phyloP scores from a whole-genome alignment of 2,113 vertebrate species.

The Pseudolaguvia tuberculata region DNA sequence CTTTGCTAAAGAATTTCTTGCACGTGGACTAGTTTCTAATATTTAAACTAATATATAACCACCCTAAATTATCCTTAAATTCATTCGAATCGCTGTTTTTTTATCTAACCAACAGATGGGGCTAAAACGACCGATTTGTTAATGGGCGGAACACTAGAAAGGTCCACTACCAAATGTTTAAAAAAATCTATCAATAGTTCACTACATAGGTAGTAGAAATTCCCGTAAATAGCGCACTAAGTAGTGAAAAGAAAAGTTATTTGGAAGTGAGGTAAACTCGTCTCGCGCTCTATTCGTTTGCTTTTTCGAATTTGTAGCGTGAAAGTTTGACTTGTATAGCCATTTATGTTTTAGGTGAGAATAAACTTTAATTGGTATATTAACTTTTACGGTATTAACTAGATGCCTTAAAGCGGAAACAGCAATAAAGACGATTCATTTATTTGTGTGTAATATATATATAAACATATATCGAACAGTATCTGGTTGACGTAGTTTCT shows the following conservation, averaged over 20 bases:
- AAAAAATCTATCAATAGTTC: neutral
- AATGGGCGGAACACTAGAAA: neutral
- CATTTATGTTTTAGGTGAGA: neutral
- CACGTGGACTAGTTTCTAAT: neutral
- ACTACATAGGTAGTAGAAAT: neutral
- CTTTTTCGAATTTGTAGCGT: neutral
- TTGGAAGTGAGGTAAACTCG: no score
- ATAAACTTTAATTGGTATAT: neutral
- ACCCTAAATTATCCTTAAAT: no score
- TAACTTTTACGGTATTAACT: neutral
- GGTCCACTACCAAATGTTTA: neutral
- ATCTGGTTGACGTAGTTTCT: neutral
- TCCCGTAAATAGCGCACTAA: neutral
- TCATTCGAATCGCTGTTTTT: neutral
- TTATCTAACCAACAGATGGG: neutral
- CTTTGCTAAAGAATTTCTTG: neutral
- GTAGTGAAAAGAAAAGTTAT: neutral
- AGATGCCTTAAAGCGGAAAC: neutral
- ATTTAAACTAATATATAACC: neutral
- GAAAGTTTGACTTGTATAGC: neutral
- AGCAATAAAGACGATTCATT: neutral
- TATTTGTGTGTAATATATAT: neutral
- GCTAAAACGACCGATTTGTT: neutral
- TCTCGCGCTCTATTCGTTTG: slow-evolving; percentile 18
- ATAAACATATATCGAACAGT: neutral